Evolutionary conservation across 2,113 vertebrate species (phyloP).

Genomic region (Myrmecophaga tridactyla): DNA sequence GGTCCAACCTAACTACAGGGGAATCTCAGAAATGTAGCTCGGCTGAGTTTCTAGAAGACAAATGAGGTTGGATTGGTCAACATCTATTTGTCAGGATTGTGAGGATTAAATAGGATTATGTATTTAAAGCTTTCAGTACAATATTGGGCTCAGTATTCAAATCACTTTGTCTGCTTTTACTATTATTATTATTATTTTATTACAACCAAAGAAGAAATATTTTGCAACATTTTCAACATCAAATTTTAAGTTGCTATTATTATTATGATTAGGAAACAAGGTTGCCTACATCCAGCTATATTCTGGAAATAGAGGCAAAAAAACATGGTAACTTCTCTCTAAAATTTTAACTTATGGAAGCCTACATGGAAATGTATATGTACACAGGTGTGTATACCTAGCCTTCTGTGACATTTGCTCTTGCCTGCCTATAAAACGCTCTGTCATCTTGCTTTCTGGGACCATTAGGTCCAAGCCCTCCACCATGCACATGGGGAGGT

Average conservation of each 20-base stretch:
- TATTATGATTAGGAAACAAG: not conserved
- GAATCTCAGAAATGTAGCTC: not conserved
- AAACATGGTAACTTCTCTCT: not conserved
- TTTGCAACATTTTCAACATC: not conserved
- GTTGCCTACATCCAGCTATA: not conserved
- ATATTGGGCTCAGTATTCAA: not conserved
- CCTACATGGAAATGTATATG: not conserved
- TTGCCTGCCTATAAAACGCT: not conserved
- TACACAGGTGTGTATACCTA: fast-evolving
- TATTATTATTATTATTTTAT: not conserved
- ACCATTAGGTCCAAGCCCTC: not conserved
- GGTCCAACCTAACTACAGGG: not conserved
- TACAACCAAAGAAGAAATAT: not conserved
- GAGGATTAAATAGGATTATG: not conserved
- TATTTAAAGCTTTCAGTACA: fast-evolving
- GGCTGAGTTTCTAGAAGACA: not conserved
- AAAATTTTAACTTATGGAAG: not conserved
- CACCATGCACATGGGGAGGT: no score
- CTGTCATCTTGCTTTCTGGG: not conserved
- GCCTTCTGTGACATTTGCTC: no score
- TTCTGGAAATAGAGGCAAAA: not conserved
- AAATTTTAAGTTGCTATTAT: not conserved
- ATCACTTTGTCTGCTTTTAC: no score
- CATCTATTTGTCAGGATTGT: fast-evolving
- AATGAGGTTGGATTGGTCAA: no score